Conservation (phyloP, 2,113 vertebrate genomes). For the Vimba vimba region DNA sequence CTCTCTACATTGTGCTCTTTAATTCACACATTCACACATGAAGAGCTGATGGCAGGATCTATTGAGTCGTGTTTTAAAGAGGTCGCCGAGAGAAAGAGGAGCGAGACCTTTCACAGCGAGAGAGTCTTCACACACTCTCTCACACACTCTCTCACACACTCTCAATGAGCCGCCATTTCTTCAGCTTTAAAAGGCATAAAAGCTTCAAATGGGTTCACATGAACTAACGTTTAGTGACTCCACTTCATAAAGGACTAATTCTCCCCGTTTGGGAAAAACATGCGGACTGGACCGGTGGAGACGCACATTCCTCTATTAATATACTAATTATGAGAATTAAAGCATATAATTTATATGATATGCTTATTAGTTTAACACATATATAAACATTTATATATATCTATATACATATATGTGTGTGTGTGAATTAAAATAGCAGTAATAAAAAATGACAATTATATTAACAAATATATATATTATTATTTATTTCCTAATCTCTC, state of each 20-base stretch:
- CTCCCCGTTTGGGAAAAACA: slow-evolving; percentile 62
- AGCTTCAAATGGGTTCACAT: slow-evolving; percentile 79
- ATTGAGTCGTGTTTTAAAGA: slow-evolving; percentile 75
- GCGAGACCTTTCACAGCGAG: slow-evolving; percentile 65
- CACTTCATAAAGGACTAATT: slow-evolving; percentile 73
- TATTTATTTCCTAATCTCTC: no score
- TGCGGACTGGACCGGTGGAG: slow-evolving; percentile 38
- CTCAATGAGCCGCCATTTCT: slow-evolving; percentile 62
- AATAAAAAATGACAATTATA: no score
- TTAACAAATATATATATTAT: no score
- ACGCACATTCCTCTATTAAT: neutral
- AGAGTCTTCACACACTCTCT: no score
- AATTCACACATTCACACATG: slow-evolving; percentile 77
- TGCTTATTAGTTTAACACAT: no score
- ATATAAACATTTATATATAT: no score
- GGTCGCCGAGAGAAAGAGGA: slow-evolving; percentile 66
- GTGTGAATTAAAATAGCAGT: no score
- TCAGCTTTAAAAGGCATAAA: slow-evolving; percentile 66
- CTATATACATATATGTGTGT: no score
- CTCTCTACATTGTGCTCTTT: slow-evolving; percentile 78
- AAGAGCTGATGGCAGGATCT: slow-evolving; percentile 78
- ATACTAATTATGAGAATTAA: no score
- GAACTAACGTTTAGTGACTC: slow-evolving; percentile 70
- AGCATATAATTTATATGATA: no score
- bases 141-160: no score